Percentiles rank a stretch among this genome's conserved stretches.
Conservation (phyloP, 1,140 invertebrate genomes). For the Sinella curviseta region DNA sequence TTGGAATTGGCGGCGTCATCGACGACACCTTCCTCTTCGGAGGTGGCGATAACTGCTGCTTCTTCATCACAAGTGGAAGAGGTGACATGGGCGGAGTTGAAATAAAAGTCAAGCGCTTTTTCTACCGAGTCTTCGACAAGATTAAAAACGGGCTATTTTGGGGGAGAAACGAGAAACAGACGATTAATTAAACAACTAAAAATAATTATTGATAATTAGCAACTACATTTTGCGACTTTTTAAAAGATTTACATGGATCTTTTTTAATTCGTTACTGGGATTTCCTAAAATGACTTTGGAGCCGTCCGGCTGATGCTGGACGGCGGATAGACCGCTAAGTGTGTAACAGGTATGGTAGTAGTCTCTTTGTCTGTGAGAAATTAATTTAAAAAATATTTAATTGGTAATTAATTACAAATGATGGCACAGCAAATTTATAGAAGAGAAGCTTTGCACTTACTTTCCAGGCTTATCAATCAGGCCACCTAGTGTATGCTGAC, state of each 20-base stretch:
- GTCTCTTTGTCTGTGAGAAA: constrained; percentile 69
- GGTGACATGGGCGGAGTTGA: background rate
- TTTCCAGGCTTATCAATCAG: constrained; percentile 94
- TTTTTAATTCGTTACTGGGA: constrained; percentile 65
- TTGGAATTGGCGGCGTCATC: background rate
- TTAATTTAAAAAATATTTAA: constrained; percentile 47
- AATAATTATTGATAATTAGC: constrained; percentile 12
- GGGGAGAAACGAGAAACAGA: constrained; percentile 48
- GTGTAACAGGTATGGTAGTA: constrained; percentile 96
- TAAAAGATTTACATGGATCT: constrained; percentile 36
- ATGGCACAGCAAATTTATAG: background rate
- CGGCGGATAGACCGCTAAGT: constrained; percentile 88
- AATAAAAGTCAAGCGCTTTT: constrained; percentile 59
- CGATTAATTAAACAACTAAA: constrained; percentile 56
- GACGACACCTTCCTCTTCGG: no score
- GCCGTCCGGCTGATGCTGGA: constrained; percentile 74
- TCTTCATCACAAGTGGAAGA: background rate
- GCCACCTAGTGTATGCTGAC: constrained; percentile 85
- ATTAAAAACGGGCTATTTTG: constrained; percentile 72
- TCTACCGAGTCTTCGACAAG: constrained; percentile 60
- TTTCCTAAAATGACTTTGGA: constrained; percentile 62
- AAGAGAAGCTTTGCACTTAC: constrained; percentile 62
- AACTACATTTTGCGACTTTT: background rate
- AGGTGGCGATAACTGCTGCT: background rate
- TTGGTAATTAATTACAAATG: background rate